These are phyloP conservation scores for Aphelinus atriplicis DNA, from an alignment of 1,140 invertebrate species.

Conservation along the genomic window DNA sequence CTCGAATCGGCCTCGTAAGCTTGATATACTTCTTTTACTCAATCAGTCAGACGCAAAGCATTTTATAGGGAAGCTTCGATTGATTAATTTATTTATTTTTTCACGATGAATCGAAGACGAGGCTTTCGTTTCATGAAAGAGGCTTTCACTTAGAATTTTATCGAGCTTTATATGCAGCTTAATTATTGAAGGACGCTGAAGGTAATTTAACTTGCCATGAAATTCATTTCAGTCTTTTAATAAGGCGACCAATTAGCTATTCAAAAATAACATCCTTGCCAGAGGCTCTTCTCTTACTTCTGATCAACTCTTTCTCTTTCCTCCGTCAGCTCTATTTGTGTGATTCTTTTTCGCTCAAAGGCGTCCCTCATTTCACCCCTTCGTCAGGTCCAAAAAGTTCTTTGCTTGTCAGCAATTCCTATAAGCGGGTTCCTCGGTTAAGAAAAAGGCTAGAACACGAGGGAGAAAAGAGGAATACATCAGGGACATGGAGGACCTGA, in stretches of 20 bases:
- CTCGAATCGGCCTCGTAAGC: constrained; percentile 17
- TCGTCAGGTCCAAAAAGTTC: constrained; percentile 41
- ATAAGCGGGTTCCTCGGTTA: constrained; percentile 19
- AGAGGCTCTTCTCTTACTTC: no score
- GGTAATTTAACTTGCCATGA: background rate
- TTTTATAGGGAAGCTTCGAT: constrained; percentile 4
- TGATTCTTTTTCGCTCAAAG: background rate
- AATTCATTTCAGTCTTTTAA: no score
- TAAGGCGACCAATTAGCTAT: background rate
- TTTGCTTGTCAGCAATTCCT: constrained; percentile 36
- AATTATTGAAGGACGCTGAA: background rate
- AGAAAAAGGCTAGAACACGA: background rate
- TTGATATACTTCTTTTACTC: constrained; percentile 29
- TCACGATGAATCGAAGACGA: background rate
- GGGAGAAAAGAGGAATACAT: constrained; percentile 2
- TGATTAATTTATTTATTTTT: constrained; percentile 15
- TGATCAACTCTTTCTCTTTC: background rate
- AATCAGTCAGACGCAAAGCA: constrained; percentile 11
- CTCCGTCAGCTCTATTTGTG: constrained; percentile 9
- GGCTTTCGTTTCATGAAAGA: constrained; percentile 2
- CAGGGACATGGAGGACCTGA: constrained; percentile 13
- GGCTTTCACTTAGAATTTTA: no score
- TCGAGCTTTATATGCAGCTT: background rate
- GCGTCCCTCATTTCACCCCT: background rate
- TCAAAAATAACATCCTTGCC: background rate